Evolutionary conservation across 2,113 vertebrate genomes (phyloP).

Genomic region (Corydoras sp.): DNA sequence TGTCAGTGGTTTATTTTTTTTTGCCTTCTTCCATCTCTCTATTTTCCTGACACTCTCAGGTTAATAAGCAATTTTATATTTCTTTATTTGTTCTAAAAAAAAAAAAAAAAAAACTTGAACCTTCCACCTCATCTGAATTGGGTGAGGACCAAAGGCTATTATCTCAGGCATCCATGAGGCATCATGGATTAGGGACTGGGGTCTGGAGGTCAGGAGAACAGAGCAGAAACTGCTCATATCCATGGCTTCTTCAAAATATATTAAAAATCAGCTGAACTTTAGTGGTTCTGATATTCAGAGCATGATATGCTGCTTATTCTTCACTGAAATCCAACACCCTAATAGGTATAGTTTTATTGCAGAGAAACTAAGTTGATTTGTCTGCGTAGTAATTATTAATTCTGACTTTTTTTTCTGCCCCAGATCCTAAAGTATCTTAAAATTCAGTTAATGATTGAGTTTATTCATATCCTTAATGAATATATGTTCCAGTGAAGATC

Average conservation of each 20-base stretch:
- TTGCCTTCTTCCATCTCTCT: conserved; percentile 7
- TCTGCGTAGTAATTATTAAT: too few species aligned
- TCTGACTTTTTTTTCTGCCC: too few species aligned
- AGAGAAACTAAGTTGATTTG: too few species aligned
- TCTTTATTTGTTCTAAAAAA: conserved; percentile 28
- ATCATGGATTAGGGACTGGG: conserved; percentile 21
- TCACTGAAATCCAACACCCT: too few species aligned
- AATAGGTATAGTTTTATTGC: too few species aligned
- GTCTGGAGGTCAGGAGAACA: background rate
- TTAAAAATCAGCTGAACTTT: background rate
- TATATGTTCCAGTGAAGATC: too few species aligned
- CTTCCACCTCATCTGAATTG: conserved; percentile 37
- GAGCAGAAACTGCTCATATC: conserved; percentile 6
- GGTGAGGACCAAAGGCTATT: conserved; percentile 38
- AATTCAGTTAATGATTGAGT: too few species aligned
- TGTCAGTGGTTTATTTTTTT: background rate
- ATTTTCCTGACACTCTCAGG: conserved; percentile 30
- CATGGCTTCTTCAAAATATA: too few species aligned
- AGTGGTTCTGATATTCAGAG: conserved; percentile 3
- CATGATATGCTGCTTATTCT: conserved; percentile 16
- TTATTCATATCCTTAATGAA: too few species aligned
- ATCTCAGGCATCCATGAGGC: conserved; percentile 50
- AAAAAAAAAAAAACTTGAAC: conserved; percentile 48
- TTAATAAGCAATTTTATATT: conserved; percentile 26
- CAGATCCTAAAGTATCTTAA: too few species aligned